Evolutionary conservation across 2,113 vertebrate genomes (phyloP).

Genomic region (Ciconia stormi): DNA sequence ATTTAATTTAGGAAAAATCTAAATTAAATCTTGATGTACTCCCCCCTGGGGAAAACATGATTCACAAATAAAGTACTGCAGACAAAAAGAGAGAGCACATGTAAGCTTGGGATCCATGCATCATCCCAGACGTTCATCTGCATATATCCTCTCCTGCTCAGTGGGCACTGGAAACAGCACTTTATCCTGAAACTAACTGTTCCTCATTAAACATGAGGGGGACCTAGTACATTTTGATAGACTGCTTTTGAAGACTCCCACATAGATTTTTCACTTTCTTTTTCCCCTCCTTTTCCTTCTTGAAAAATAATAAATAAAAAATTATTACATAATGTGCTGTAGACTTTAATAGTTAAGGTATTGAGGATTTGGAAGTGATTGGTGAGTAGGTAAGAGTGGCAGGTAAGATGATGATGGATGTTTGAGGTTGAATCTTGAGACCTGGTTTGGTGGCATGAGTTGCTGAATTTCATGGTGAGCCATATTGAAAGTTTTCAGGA

Average conservation of each 20-base stretch:
- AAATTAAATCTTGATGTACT: conserved; percentile 41
- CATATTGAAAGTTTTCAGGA: background rate
- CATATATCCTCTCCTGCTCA: conserved; percentile 6
- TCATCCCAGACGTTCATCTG: conserved; percentile 49
- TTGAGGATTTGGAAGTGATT: background rate
- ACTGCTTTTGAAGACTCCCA: background rate
- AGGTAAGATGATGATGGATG: background rate
- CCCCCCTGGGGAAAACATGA: background rate
- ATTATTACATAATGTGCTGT: rapidly evolving
- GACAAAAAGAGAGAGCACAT: background rate
- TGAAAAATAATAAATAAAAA: background rate
- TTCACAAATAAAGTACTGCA: conserved; percentile 55
- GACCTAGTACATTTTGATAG: background rate
- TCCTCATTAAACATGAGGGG: background rate
- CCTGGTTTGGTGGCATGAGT: background rate
- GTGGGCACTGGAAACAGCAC: background rate
- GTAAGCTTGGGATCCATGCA: background rate
- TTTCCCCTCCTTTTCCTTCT: background rate
- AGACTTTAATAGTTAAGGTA: background rate
- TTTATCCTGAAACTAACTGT: background rate
- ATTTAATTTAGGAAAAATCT: conserved; percentile 62
- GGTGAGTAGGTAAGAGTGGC: background rate
- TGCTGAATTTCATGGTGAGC: background rate
- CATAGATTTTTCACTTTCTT: background rate
- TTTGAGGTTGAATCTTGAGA: background rate